A percentile compares a stretch with the other conserved stretches of the same genome.
These are phyloP conservation scores for Drosophila varians DNA, from an alignment of 1,140 invertebrate genomes.

Conservation along the genomic window DNA sequence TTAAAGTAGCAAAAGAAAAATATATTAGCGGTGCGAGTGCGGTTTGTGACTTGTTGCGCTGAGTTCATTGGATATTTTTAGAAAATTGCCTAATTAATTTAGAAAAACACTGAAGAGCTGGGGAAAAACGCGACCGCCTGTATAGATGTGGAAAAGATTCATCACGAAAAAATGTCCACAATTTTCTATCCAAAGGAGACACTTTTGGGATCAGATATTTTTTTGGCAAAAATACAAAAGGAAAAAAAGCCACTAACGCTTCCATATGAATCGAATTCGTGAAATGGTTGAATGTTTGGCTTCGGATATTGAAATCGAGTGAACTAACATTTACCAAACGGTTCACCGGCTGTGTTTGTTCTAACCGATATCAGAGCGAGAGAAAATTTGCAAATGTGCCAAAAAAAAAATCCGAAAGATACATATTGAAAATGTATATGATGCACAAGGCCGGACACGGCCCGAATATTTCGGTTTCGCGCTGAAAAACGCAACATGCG, in stretches of 20 bases:
- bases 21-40: constrained; percentile 20
- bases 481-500: constrained; percentile 40
- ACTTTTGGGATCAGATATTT: constrained; percentile 37
- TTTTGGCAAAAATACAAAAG: constrained; percentile 3
- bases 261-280: not conserved
- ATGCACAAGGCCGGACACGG: constrained; percentile 54
- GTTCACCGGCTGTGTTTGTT: constrained; percentile 23
- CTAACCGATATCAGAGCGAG: constrained; percentile 3
- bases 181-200: constrained; percentile 19
- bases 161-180: constrained; percentile 56
- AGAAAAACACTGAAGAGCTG: constrained; percentile 54
- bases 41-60: constrained; percentile 61
- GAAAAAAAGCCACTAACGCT: not conserved
- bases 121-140: constrained; percentile 44
- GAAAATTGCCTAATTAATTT: constrained; percentile 82
- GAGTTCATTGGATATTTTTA: constrained; percentile 78
- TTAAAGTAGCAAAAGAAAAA: constrained; percentile 61
- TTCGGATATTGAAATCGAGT: constrained; percentile 27
- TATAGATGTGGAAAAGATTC: constrained; percentile 44
- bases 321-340: constrained; percentile 39
- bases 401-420: constrained; percentile 27
- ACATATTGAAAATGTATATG: constrained; percentile 9
- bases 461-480: constrained; percentile 27
- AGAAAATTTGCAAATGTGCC: constrained; percentile 66
- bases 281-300: constrained; percentile 35